Conservation (phyloP, 2,888 invertebrate genomes). For the Ormyrus labotus region DNA sequence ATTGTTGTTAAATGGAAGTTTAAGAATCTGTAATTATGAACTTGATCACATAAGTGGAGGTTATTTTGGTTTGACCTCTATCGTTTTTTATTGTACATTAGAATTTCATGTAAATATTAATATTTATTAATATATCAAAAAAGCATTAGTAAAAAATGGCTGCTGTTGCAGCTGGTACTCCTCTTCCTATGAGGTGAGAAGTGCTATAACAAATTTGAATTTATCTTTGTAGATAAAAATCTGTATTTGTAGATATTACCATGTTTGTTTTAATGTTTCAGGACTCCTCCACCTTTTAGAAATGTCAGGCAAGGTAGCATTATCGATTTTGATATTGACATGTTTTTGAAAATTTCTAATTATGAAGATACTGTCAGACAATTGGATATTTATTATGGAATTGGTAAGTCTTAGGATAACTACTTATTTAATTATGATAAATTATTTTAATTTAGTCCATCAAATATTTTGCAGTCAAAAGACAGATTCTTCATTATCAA, state of each 20-base stretch:
- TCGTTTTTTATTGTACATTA: constrained; percentile 1
- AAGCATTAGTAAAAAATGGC: constrained; percentile 39
- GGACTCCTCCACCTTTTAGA: constrained; percentile 47
- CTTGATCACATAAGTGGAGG: not conserved
- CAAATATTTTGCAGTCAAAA: constrained; percentile 82
- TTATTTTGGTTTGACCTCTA: not conserved
- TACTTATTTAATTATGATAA: not conserved
- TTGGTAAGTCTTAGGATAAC: constrained; percentile 80
- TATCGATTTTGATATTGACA: constrained; percentile 87
- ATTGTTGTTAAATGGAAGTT: not conserved
- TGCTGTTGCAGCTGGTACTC: constrained; percentile 32
- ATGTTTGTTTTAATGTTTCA: constrained; percentile 26
- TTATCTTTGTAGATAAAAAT: constrained; percentile 30
- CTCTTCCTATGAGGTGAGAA: constrained; percentile 36
- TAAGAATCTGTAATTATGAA: constrained; percentile 5
- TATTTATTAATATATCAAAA: not conserved
- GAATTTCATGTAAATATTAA: constrained; percentile 1
- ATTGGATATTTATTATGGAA: constrained; percentile 94
- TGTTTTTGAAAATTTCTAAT: constrained; percentile 88
- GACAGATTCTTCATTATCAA: constrained; percentile 93
- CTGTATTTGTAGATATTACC: constrained; percentile 16
- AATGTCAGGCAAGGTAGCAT: constrained; percentile 80
- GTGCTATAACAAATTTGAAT: constrained; percentile 9
- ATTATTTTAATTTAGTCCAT: constrained; percentile 13
- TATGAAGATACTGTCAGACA: constrained; percentile 94